phyloP scores from a whole-genome alignment of 2,888 invertebrate genomes.

The Bembecia ichneumoniformis region DNA sequence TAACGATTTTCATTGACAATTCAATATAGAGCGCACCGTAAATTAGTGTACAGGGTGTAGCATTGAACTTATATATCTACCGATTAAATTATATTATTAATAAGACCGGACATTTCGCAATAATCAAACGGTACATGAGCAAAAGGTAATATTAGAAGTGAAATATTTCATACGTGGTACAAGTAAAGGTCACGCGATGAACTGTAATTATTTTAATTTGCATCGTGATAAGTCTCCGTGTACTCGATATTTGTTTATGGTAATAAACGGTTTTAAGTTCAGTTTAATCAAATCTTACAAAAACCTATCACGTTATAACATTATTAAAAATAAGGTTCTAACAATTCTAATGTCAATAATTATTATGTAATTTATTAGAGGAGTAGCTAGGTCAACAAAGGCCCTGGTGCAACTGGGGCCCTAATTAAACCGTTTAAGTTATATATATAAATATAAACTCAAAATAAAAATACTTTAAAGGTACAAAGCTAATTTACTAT shows the following conservation, averaged over 20 bases:
- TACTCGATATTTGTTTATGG: background rate
- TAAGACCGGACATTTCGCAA: slow-evolving; percentile 13
- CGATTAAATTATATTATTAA: slow-evolving; percentile 15
- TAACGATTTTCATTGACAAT: background rate
- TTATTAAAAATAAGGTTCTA: no score
- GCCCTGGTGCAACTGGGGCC: no score
- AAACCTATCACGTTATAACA: no score
- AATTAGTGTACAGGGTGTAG: slow-evolving; percentile 11
- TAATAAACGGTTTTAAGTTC: background rate
- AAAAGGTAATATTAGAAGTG: slow-evolving; percentile 5
- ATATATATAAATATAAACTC: no score
- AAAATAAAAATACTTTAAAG: no score
- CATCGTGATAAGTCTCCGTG: background rate
- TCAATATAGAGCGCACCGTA: background rate
- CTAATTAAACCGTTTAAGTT: no score
- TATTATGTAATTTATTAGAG: no score
- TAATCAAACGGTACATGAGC: slow-evolving; percentile 1
- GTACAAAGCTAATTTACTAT: no score
- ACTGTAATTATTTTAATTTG: slow-evolving; percentile 1
- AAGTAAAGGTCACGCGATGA: slow-evolving; percentile 9
- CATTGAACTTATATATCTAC: slow-evolving; percentile 19
- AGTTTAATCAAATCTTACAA: background rate
- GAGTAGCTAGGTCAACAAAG: no score
- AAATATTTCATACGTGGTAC: slow-evolving; percentile 4
- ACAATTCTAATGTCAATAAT: no score